phyloP scores from a whole-genome alignment of 1,140 invertebrate species.

The Drosophila willistoni region DNA sequence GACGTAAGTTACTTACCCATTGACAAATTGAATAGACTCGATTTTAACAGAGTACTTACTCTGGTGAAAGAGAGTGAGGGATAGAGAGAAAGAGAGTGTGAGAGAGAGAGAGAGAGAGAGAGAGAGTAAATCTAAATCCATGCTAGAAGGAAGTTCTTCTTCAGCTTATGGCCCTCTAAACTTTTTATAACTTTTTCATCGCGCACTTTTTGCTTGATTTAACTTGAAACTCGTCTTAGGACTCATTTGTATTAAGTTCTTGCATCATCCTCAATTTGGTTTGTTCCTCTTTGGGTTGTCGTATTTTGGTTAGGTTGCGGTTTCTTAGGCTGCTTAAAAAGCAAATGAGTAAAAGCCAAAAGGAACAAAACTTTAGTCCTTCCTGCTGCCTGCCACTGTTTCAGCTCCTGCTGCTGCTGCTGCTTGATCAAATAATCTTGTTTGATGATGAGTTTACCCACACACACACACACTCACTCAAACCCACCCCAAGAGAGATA shows the following conservation, averaged over 20 bases:
- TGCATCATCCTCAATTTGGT: constrained; percentile 17
- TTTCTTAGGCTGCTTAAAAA: constrained; percentile 41
- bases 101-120: background rate
- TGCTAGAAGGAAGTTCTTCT: constrained; percentile 18
- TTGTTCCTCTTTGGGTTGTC: background rate
- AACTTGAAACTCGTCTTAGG: constrained; percentile 68
- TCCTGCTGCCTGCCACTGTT: background rate
- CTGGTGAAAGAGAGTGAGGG: too few species aligned
- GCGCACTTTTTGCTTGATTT: constrained; percentile 62
- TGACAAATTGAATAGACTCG: background rate
- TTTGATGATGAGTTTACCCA: constrained; percentile 77
- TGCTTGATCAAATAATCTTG: constrained; percentile 80
- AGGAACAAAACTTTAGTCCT: constrained; percentile 48
- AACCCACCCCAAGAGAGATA: constrained; percentile 43
- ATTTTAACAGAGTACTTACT: too few species aligned
- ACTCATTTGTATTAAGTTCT: constrained; percentile 76
- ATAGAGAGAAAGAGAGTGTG: too few species aligned
- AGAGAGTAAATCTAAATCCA: constrained; percentile 1
- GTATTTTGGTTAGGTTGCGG: constrained; percentile 13
- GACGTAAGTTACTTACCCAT: too few species aligned
- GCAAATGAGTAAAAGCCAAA: constrained; percentile 64
- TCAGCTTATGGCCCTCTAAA: constrained; percentile 32
- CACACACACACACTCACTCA: constrained; percentile 41
- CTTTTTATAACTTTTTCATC: constrained; percentile 46
- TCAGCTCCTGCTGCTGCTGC: constrained; percentile 48